phyloP scores from a whole-genome alignment of 2,888 invertebrate genomes.

The Sacculina carcini region DNA sequence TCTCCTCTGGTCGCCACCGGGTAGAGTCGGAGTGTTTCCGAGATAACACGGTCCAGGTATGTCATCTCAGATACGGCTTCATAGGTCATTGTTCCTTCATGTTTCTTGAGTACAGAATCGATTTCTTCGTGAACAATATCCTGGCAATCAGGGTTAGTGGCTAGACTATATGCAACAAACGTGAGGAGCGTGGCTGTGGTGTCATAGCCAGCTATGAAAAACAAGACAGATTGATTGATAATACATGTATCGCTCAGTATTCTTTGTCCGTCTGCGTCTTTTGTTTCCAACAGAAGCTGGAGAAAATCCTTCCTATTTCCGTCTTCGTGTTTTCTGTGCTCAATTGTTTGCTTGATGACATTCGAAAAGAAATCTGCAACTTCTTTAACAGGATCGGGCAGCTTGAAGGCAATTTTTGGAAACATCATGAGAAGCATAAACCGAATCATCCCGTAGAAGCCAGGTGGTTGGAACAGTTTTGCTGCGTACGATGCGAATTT shows the following conservation, averaged over 20 bases:
- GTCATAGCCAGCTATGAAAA: conserved; percentile 35
- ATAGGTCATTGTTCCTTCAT: conserved; percentile 25
- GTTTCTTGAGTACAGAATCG: conserved; percentile 20
- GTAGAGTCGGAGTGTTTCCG: conserved; percentile 32
- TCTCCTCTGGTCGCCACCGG: conserved; percentile 30
- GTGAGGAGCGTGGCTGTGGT: conserved; percentile 33
- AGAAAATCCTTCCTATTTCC: neutral
- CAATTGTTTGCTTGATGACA: neutral
- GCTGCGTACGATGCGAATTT: neutral
- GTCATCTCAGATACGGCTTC: conserved; percentile 25
- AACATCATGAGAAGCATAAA: neutral
- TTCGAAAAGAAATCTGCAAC: neutral
- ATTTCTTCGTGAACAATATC: conserved; percentile 26
- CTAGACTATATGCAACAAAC: conserved; percentile 28
- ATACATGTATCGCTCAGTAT: neutral
- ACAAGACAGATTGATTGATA: conserved; percentile 28
- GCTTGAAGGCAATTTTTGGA: neutral
- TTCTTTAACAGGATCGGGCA: neutral
- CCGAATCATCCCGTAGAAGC: neutral
- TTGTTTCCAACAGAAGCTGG: neutral
- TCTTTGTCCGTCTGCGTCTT: neutral
- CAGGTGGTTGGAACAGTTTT: neutral
- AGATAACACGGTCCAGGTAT: conserved; percentile 29
- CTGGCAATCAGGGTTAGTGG: conserved; percentile 27
- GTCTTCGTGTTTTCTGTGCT: neutral